Base-by-base conservation (phyloP, 1,140 invertebrate genomes). In the Cardiocondyla obscurior region DNA sequence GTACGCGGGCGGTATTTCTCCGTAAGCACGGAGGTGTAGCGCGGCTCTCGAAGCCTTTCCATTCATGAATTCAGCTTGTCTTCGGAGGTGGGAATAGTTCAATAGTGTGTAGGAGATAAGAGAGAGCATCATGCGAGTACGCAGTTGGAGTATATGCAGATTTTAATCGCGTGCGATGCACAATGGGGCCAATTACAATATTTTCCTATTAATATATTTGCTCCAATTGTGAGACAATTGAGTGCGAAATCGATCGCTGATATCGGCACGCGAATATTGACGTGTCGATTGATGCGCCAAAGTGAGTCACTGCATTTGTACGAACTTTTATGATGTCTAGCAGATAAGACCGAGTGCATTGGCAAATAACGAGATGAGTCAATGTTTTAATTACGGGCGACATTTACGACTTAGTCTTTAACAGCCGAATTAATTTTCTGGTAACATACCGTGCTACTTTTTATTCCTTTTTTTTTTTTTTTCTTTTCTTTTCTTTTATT, bases 61-160 rank as follows among this genome's bases (percentile, higher is more conserved):
- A 87, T 87, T 87, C 84, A 87, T 87, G 85, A 85, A 86, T 87
- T 83, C 72, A 82, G 69, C 46, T 49, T 82, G 81, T 73, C 84
- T 44, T 82, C 60, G 16, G 25, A 72, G 85, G 79, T 82, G 70
- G 84, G 84, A 82, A 85, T 86, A 85, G 79, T 70, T 77, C 77
- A 55, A 83, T 64, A 49, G 42, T 36, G 79, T 65, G 76, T 87
- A 81, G 83, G 82, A 74, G 82, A 82, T 84, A 83, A 85, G 64
- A 83, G 64, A 85, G 64, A 79, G 64, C 72, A 42, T 86, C 65
- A 55, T 16, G 60, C 25, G 36, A 76, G 65, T 72, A 44, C 64
- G 76, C 42, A 58, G 70, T 64, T 25, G 25, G 33, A 28, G 33
- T 25, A 51, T 77, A 79, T 55, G 62, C n/a, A 79, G 36, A 69